phyloP scores from a whole-genome alignment of 1,140 invertebrate species.

The Harpegnathos saltator region DNA sequence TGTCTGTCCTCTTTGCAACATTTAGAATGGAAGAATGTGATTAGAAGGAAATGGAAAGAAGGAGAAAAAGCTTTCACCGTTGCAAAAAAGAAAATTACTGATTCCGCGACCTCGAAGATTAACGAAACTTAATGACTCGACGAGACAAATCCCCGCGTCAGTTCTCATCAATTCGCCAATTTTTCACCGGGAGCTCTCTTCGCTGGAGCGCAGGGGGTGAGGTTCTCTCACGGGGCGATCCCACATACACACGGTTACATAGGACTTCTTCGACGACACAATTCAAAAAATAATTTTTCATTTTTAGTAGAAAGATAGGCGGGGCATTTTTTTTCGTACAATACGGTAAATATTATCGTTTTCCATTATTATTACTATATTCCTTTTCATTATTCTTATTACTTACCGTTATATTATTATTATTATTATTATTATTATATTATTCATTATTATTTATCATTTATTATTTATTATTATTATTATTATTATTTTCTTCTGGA shows the following conservation, averaged over 20 bases:
- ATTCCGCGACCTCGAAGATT: neutral
- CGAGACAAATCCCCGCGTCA: constrained; percentile 8
- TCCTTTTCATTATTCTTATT: constrained; percentile 67
- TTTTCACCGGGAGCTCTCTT: constrained; percentile 43
- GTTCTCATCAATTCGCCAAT: constrained; percentile 41
- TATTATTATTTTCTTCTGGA: constrained; percentile 64
- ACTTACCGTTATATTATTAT: constrained; percentile 63
- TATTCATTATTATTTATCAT: constrained; percentile 50
- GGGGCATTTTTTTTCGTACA: constrained; percentile 74
- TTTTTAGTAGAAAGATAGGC: constrained; percentile 82
- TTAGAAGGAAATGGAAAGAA: neutral
- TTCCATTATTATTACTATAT: constrained; percentile 71
- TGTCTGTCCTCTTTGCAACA: neutral
- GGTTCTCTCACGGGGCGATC: constrained; percentile 66
- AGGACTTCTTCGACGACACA: constrained; percentile 77
- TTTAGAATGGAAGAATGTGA: neutral
- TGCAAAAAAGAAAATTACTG: too few relatives aligned
- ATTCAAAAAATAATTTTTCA: constrained; percentile 83
- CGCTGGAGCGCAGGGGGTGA: constrained; percentile 47
- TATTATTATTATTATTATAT: constrained; percentile 71
- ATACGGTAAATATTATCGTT: constrained; percentile 74
- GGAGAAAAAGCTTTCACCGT: constrained; percentile 3
- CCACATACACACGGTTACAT: constrained; percentile 72
- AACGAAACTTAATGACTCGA: constrained; percentile 16
- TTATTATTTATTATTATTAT: constrained; percentile 62